These are phyloP conservation scores for Zenarchopterus dispar DNA, from an alignment of 2,797 vertebrate genomes.

Conservation along the genomic window DNA sequence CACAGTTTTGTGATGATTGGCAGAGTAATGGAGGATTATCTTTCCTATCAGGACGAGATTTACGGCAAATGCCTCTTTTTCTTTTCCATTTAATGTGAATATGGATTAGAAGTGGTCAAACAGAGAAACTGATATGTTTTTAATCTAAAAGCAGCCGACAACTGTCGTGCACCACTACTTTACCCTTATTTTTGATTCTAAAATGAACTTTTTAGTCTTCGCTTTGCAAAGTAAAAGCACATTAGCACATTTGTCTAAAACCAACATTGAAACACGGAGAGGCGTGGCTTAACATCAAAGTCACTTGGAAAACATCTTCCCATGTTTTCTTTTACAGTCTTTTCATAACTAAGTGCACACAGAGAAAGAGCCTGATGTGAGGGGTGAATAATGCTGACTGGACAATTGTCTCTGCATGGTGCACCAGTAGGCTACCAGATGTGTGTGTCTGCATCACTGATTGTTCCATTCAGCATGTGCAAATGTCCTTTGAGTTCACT, in stretches of 20 bases:
- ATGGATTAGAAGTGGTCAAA: constrained; percentile 16
- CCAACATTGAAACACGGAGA: neutral
- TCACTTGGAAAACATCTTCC: neutral
- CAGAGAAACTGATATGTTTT: constrained; percentile 25
- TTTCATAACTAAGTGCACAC: constrained; percentile 22
- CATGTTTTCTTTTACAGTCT: neutral
- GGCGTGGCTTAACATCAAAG: neutral
- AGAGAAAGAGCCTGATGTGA: constrained; percentile 24
- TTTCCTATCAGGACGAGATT: constrained; percentile 42
- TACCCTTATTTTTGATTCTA: constrained; percentile 7
- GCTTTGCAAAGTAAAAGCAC: too few species aligned
- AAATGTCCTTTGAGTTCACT: constrained; percentile 11
- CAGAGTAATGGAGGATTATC: constrained; percentile 22
- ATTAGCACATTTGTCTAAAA: neutral
- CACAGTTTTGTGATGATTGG: constrained; percentile 66
- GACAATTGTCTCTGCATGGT: constrained; percentile 51
- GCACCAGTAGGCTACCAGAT: constrained; percentile 56
- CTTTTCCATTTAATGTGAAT: constrained; percentile 23
- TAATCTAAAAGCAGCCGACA: constrained; percentile 7
- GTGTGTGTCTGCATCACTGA: constrained; percentile 51
- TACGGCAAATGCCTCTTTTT: constrained; percentile 34
- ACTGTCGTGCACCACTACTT: neutral
- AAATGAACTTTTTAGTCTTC: constrained; percentile 1
- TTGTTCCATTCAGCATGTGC: constrained; percentile 39
- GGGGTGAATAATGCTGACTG: constrained; percentile 69